Evolutionary conservation across 2,888 invertebrate genomes (phyloP).

Genomic region (Agrotis puta): DNA sequence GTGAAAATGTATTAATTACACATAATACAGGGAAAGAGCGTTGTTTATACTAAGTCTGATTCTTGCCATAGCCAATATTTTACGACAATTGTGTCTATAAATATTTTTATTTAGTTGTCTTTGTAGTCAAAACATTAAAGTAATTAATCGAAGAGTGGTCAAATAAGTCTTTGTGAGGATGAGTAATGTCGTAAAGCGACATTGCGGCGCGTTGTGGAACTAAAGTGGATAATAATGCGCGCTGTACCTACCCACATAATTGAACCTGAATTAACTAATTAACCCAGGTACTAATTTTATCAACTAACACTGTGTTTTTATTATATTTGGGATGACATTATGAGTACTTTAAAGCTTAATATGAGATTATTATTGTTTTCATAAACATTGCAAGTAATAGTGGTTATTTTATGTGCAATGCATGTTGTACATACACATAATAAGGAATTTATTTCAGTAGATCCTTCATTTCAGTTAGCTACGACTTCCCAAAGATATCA

Average conservation of each 20-base stretch:
- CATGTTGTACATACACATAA: not conserved
- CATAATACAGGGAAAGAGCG: conserved; percentile 28
- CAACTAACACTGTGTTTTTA: conserved; percentile 5
- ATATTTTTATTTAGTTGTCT: not conserved
- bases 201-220: conserved; percentile 41
- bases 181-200: conserved; percentile 39
- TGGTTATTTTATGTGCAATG: not conserved
- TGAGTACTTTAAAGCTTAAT: not conserved
- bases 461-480: not conserved
- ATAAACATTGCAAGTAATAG: conserved; percentile 2
- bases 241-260: conserved; percentile 26
- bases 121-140: conserved; percentile 1
- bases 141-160: conserved; percentile 15
- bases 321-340: conserved; percentile 10
- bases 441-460: not conserved
- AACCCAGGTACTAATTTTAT: conserved; percentile 32
- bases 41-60: not conserved
- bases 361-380: not conserved
- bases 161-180: conserved; percentile 42
- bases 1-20: conserved; percentile 4
- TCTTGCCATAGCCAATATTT: not conserved
- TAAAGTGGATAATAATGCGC: conserved; percentile 50
- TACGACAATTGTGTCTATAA: not conserved
- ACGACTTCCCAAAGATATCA: not conserved
- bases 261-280: conserved; percentile 52